Percentiles rank a stretch among this genome's conserved stretches.
These are phyloP conservation scores for Drosophila silvestris DNA, from an alignment of 2,888 invertebrate genomes.

Conservation along the genomic window DNA sequence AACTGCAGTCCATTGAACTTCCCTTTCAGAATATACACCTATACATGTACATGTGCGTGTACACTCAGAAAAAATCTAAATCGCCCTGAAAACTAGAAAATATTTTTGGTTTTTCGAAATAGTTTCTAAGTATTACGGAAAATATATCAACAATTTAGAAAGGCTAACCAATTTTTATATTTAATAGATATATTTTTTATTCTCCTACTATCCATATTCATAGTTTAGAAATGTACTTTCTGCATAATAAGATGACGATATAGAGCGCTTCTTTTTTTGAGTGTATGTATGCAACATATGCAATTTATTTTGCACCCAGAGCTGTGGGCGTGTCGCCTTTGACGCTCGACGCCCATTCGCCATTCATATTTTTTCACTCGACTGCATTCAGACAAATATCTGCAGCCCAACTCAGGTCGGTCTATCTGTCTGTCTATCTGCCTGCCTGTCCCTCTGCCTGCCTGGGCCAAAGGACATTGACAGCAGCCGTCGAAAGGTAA, in stretches of 20 bases:
- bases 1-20: constrained; percentile 67
- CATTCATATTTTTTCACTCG: constrained; percentile 77
- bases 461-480: constrained; percentile 70
- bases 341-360: constrained; percentile 65
- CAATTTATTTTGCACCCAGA: constrained; percentile 64
- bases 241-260: not conserved
- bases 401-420: constrained; percentile 20
- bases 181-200: not conserved
- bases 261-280: not conserved
- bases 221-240: not conserved
- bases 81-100: not conserved
- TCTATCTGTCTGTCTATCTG: not conserved
- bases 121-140: not conserved
- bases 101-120: not conserved
- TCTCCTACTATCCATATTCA: not conserved
- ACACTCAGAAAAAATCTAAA: constrained; percentile 11
- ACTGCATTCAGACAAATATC: constrained; percentile 69
- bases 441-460: not conserved
- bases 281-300: constrained; percentile 32
- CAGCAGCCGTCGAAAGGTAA: constrained; percentile 70
- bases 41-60: not conserved
- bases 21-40: constrained; percentile 8
- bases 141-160: not conserved
- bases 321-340: constrained; percentile 62
- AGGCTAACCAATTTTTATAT: not conserved